phyloP scores from a whole-genome alignment of 2,797 vertebrate species.

The Hydrophis major region DNA sequence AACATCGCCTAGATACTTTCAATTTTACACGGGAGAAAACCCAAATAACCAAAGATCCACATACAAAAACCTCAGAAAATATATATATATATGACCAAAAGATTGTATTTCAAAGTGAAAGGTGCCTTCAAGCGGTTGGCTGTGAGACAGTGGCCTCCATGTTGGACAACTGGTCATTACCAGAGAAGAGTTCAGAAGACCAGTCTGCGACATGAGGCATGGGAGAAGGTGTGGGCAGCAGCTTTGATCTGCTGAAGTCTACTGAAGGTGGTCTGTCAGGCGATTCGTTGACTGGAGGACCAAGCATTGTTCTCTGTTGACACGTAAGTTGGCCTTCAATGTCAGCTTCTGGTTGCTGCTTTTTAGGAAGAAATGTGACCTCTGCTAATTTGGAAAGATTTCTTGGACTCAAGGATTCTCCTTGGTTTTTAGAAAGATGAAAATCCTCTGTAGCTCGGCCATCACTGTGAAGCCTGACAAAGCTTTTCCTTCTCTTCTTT shows the following conservation, averaged over 20 bases:
- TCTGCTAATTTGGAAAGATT: not conserved
- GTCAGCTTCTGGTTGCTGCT: not conserved
- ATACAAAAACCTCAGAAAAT: too few species aligned
- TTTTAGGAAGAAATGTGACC: constrained; percentile 24
- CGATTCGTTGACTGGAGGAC: constrained; percentile 3
- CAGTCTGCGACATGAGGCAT: constrained; percentile 29
- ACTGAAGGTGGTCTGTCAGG: constrained; percentile 25
- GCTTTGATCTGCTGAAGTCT: constrained; percentile 12
- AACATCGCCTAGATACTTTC: too few species aligned
- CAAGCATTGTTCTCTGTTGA: constrained; percentile 10
- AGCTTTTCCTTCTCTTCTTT: not conserved
- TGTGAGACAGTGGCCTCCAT: not conserved
- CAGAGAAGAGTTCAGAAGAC: constrained; percentile 70
- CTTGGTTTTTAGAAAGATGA: constrained; percentile 37
- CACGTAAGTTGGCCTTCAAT: constrained; percentile 20
- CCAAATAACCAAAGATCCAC: too few species aligned
- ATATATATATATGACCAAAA: not conserved
- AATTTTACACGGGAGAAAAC: too few species aligned
- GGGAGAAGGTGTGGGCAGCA: not conserved
- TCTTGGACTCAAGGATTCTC: constrained; percentile 2
- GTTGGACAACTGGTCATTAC: constrained; percentile 15
- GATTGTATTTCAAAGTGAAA: not conserved
- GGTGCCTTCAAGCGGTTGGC: not conserved
- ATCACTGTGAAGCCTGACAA: not conserved
- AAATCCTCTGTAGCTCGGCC: not conserved